Percentiles rank a stretch among this genome's conserved stretches.
Conservation (phyloP, 2,113 vertebrate species). For the Cygnus atratus region DNA sequence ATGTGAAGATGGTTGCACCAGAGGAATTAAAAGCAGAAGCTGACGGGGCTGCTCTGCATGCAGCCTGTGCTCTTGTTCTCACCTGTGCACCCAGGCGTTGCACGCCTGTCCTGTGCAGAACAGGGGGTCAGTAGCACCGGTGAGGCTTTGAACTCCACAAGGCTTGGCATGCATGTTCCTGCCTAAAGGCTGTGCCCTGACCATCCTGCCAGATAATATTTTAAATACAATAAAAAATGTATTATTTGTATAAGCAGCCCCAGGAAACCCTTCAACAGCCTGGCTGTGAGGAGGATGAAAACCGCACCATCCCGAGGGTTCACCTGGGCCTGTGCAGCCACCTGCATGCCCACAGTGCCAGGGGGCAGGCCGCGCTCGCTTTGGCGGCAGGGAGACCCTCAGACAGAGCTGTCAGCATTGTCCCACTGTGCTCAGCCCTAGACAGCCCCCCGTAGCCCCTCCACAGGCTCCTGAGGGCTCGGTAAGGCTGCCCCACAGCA, state of each 20-base stretch:
- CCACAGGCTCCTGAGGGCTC: too few species aligned
- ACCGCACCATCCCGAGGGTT: background rate
- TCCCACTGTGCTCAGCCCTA: background rate
- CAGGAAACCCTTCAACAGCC: background rate
- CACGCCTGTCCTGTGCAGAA: background rate
- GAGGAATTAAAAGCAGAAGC: background rate
- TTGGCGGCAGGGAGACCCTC: background rate
- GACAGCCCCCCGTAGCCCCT: too few species aligned
- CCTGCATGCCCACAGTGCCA: rapidly evolving
- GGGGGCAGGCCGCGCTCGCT: too few species aligned
- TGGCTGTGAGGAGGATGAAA: background rate
- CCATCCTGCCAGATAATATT: background rate
- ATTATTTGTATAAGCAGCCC: background rate
- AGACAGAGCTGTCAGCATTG: background rate
- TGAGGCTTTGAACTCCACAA: background rate
- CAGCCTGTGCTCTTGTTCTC: background rate
- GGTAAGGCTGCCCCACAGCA: background rate
- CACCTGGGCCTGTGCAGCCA: background rate
- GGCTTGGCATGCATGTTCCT: background rate
- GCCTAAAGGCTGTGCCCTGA: background rate
- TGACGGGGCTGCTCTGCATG: background rate
- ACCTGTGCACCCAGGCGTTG: background rate
- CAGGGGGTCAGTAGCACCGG: background rate
- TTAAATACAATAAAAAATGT: background rate
- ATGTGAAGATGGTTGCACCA: rapidly evolving